Evolutionary conservation across 37 sponge, comb jelly and placozoan species (phyloP).

Genomic region (Spongia lamella): DNA sequence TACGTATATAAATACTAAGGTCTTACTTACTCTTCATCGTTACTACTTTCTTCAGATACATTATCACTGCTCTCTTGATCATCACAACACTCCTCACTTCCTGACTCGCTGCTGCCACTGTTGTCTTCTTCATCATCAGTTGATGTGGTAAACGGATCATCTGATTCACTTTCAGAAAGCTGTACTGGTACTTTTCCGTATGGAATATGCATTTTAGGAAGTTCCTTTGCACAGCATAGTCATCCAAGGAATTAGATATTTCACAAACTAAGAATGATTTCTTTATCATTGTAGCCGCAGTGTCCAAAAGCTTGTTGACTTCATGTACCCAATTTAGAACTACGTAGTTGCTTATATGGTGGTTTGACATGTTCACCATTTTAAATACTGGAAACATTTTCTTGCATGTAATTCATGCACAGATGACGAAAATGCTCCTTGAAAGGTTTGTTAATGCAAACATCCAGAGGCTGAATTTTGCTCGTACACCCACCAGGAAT

Average conservation of each 20-base stretch:
- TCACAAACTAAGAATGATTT: constrained; percentile 42
- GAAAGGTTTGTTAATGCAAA: constrained; percentile 26
- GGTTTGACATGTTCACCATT: neutral
- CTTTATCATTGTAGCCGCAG: constrained; percentile 12
- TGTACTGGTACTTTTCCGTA: no score
- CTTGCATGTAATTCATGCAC: constrained; percentile 20
- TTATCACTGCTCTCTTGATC: no score
- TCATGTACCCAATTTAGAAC: constrained; percentile 7
- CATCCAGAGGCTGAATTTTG: constrained; percentile 40
- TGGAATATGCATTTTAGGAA: neutral
- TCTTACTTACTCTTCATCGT: no score
- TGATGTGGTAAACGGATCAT: no score
- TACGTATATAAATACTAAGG: no score
- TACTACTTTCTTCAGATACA: no score
- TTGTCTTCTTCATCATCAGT: no score
- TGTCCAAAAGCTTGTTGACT: constrained; percentile 1
- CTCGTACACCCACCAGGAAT: constrained; percentile 50
- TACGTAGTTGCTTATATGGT: constrained; percentile 18
- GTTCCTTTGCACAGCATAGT: constrained; percentile 24
- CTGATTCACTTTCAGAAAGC: no score
- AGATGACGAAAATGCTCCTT: neutral
- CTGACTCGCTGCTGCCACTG: no score
- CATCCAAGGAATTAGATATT: constrained; percentile 30
- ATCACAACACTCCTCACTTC: no score
- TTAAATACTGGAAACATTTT: neutral